Percentiles rank a stretch among this genome's conserved stretches.
These are phyloP conservation scores for Thumatha senex DNA, from an alignment of 2,888 invertebrate genomes.

Conservation along the genomic window DNA sequence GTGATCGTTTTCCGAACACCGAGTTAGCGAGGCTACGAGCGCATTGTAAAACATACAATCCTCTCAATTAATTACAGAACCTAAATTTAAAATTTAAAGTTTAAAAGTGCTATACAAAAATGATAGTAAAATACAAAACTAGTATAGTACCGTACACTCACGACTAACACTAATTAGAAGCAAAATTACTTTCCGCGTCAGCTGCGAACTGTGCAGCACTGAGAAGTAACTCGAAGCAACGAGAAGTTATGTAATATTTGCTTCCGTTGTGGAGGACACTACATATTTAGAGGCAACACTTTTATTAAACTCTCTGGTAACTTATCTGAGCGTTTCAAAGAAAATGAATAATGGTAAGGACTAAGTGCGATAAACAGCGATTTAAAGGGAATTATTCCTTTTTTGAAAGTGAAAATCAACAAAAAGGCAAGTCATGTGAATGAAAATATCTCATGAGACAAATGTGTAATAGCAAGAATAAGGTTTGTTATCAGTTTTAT, in stretches of 20 bases:
- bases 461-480: no score
- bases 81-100: slow-evolving; percentile 29
- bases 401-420: no score
- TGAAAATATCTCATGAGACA: no score
- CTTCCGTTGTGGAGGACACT: slow-evolving; percentile 28
- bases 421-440: no score
- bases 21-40: no score
- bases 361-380: slow-evolving; percentile 1
- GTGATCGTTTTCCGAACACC: no score
- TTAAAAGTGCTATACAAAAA: no score
- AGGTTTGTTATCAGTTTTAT: no score
- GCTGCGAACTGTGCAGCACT: background rate
- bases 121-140: no score
- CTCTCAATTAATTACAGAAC: slow-evolving; percentile 10
- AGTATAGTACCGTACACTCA: slow-evolving; percentile 4
- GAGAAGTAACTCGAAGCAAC: slow-evolving; percentile 3
- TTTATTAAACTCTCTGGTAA: slow-evolving; percentile 47
- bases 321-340: slow-evolving; percentile 35
- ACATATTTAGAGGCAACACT: slow-evolving; percentile 38
- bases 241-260: slow-evolving; percentile 7
- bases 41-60: no score
- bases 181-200: slow-evolving; percentile 23
- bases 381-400: background rate
- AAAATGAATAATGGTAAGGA: slow-evolving; percentile 39
- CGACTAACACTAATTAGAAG: slow-evolving; percentile 26